A percentile compares a stretch with the other conserved stretches of the same genome.
These are phyloP conservation scores for Pemphigus obesinymphae DNA, from an alignment of 1,140 invertebrate species.

Conservation along the genomic window DNA sequence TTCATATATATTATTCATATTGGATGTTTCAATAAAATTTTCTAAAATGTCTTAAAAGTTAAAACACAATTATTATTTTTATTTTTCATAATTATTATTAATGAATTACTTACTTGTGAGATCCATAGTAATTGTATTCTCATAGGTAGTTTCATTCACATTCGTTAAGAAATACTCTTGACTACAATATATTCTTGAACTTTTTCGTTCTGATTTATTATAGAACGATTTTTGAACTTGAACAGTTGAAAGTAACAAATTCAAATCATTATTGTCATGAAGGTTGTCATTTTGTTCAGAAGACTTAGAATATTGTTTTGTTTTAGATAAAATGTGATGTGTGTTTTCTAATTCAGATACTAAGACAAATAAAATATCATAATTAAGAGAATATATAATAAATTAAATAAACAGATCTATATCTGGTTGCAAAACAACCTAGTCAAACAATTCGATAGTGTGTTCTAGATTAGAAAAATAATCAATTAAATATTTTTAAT, in stretches of 20 bases:
- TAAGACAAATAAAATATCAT: neutral
- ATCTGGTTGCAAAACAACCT: no score
- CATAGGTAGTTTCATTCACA: neutral
- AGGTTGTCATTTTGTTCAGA: neutral
- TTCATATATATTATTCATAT: neutral
- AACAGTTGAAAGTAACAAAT: neutral
- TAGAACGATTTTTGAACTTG: constrained; percentile 16
- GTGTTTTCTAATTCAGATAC: neutral
- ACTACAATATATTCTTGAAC: neutral
- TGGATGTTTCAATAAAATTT: constrained; percentile 1
- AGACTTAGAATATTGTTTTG: neutral
- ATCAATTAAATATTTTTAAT: no score
- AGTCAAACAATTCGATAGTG: no score
- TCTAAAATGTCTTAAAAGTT: constrained; percentile 16
- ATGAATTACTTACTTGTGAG: constrained; percentile 28
- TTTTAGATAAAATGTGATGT: constrained; percentile 26
- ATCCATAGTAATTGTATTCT: constrained; percentile 22
- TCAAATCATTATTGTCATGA: neutral
- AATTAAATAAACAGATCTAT: neutral
- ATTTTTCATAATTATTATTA: neutral
- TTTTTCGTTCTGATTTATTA: neutral
- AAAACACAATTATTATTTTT: neutral
- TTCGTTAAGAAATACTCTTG: neutral
- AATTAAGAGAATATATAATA: neutral
- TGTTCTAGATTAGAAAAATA: no score